Evolutionary conservation across 2,888 invertebrate genomes (phyloP), one percentile per base, ranked within the genome.

Genomic region (Dioctria rufipes): DNA sequence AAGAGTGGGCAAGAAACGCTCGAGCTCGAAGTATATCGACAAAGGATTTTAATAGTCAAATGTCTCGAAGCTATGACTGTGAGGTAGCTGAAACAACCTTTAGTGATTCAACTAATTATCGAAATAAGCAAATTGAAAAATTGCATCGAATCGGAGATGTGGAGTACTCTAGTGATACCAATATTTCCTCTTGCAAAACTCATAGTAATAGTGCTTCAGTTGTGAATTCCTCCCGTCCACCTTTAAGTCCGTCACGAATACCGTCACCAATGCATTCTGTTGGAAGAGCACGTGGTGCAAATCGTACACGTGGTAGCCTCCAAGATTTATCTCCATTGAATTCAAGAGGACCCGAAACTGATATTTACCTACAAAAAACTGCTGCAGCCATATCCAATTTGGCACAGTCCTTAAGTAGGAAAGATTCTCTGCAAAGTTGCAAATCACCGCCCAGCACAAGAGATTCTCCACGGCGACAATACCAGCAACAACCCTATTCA

Each of bases 201-300:
- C 25, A 25, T 25, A 51, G 60, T 25, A 39, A 49, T 49, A 71
- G 78, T 37, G 81, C 81, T 37, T 46, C 67, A 58, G 25, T 61
- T n/a, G 25, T 80, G 6, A 80, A 54, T 51, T 63, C 71, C 11
- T 67, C 71, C 11, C 85, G 85, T 4, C 89, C 89, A 11, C 89
- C 89, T 2, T 87, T 88, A 80, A 92, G 92, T 60, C 92, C 93
- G 13, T 92, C 93, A 3, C 95, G 95, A 88, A 95, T 95, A 86
- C 95, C 95, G 3, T 95, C 95, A 78, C 95, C 95, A 4, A 91
- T 95, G 83, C 93, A 94, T 85, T 92, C 92, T 0, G 86, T 93
- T 13, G 90, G 92, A 46, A 90, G 92, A 78, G 86, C 87, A 78
- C 87, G 89, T 78, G 86, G 90, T 81, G 84, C 88, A 88, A 84